A percentile compares a stretch with the other conserved stretches of the same genome.
These are phyloP conservation scores for Tapera naevia DNA, from an alignment of 2,797 vertebrate species.

Conservation along the genomic window DNA sequence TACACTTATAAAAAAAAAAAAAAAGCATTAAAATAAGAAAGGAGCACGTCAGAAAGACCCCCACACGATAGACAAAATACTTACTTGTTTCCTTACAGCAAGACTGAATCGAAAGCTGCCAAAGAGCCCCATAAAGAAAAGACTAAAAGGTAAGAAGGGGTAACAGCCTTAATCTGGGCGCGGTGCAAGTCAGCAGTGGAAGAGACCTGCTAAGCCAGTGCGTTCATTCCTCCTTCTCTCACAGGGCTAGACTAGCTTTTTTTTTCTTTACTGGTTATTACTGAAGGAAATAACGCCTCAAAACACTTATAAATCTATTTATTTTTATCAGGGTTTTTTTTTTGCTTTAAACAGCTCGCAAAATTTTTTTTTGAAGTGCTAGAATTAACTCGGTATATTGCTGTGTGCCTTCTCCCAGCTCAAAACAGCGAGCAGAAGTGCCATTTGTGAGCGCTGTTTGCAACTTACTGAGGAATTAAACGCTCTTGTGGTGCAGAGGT, in stretches of 20 bases:
- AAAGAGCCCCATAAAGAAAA: conserved; percentile 75
- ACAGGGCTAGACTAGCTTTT: background rate
- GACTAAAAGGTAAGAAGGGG: conserved; percentile 72
- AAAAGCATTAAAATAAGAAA: conserved; percentile 47
- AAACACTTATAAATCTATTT: background rate
- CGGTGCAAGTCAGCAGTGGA: background rate
- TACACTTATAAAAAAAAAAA: conserved; percentile 47
- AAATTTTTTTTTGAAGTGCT: background rate
- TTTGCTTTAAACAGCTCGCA: background rate
- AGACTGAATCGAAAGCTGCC: conserved; percentile 74
- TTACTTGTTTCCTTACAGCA: conserved; percentile 65
- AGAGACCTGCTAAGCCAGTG: background rate
- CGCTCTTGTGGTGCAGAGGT: background rate
- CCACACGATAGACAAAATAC: conserved; percentile 65
- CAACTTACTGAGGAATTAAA: too few species aligned
- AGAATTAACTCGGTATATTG: background rate
- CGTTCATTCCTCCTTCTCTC: background rate
- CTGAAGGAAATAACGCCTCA: background rate
- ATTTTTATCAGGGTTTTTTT: background rate
- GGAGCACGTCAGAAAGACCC: conserved; percentile 69
- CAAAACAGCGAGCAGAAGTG: rapidly evolving
- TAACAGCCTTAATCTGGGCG: background rate
- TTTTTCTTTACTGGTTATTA: background rate
- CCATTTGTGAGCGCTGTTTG: background rate
- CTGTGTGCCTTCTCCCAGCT: background rate